Conservation (phyloP, 1,140 invertebrate genomes). For the Eupeodes corollae region DNA sequence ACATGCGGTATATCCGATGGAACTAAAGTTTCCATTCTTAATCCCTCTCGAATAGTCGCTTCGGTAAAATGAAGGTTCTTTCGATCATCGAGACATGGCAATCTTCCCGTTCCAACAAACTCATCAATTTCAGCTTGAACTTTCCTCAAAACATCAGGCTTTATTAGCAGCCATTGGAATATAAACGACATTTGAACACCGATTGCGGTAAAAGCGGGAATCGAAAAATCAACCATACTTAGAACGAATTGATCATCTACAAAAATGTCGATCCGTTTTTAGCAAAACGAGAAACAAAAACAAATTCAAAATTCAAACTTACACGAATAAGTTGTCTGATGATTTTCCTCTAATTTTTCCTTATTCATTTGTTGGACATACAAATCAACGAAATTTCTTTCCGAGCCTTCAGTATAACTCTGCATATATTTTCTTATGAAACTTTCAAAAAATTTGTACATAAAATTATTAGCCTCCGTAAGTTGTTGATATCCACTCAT, state of each 20-base stretch:
- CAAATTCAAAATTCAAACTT: too few species aligned
- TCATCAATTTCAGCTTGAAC: constrained; percentile 57
- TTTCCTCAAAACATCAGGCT: constrained; percentile 51
- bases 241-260: constrained; percentile 41
- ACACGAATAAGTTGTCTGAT: too few species aligned
- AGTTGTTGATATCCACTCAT: constrained; percentile 42
- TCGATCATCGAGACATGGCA: constrained; percentile 52
- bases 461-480: constrained; percentile 32
- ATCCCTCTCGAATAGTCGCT: constrained; percentile 44
- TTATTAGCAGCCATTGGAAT: constrained; percentile 48
- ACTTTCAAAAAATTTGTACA: constrained; percentile 32
- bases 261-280: constrained; percentile 4
- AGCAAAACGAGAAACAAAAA: too few species aligned
- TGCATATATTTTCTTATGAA: constrained; percentile 34
- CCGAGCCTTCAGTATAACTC: constrained; percentile 34
- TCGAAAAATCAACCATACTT: constrained; percentile 45
- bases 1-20: constrained; percentile 45
- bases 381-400: constrained; percentile 42
- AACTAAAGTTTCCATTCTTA: constrained; percentile 44
- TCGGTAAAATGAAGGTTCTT: constrained; percentile 45
- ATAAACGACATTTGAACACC: constrained; percentile 41
- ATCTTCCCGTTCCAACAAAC: constrained; percentile 50
- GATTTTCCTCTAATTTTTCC: constrained; percentile 13
- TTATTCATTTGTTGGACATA: constrained; percentile 42
- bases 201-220: constrained; percentile 42